Evolutionary conservation across 1,140 invertebrate genomes (phyloP).

Genomic region (Cydia fagiglandana): DNA sequence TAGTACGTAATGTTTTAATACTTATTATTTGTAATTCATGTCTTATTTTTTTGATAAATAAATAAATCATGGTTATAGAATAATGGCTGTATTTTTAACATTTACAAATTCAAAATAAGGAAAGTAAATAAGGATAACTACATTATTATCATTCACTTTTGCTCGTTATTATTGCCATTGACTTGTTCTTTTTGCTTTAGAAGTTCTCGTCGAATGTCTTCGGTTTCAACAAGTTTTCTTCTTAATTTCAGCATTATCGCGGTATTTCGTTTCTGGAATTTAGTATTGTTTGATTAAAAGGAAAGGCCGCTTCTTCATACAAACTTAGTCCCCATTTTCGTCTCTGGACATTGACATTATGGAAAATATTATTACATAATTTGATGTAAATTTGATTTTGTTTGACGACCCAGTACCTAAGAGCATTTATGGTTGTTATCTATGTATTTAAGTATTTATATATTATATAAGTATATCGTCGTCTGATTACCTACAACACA

Average conservation of each 20-base stretch:
- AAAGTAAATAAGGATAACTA: neutral
- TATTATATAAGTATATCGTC: too few relatives aligned
- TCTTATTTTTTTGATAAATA: slow-evolving; percentile 13
- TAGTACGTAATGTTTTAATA: neutral
- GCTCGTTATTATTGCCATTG: neutral
- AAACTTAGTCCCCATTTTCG: too few relatives aligned
- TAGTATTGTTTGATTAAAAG: slow-evolving; percentile 5
- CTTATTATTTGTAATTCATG: neutral
- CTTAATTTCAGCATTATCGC: slow-evolving; percentile 65
- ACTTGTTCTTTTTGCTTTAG: slow-evolving; percentile 36
- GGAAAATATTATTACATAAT: too few relatives aligned
- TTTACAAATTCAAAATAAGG: neutral
- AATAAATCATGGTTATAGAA: neutral
- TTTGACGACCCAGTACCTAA: too few relatives aligned
- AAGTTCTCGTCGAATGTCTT: slow-evolving; percentile 51
- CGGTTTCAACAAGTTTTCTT: slow-evolving; percentile 58
- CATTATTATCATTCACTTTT: neutral
- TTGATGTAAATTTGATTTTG: too few relatives aligned
- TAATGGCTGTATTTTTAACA: neutral
- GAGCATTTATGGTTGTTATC: too few relatives aligned
- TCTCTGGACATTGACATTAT: too few relatives aligned
- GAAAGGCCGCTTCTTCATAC: too few relatives aligned
- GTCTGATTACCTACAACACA: too few relatives aligned
- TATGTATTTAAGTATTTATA: too few relatives aligned
- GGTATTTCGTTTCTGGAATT: slow-evolving; percentile 67